Conservation (phyloP, 2,113 vertebrate genomes). For the Girardinichthys multiradiatus region DNA sequence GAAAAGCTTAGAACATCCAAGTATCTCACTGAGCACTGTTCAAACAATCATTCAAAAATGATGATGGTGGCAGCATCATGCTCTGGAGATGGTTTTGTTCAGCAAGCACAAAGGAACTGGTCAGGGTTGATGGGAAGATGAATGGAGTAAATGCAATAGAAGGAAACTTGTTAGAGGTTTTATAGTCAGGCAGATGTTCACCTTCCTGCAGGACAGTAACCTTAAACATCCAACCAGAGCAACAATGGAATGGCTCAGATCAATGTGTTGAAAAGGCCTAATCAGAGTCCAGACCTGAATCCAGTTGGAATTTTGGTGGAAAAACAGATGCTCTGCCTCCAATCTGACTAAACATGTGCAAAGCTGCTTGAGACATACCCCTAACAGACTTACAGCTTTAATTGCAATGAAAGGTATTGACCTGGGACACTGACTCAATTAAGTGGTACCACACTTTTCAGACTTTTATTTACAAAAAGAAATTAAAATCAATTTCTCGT, state of each 20-base stretch:
- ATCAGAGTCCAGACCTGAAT: not conserved
- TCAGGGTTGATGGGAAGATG: not conserved
- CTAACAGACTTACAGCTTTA: too few relatives aligned
- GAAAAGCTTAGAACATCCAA: not conserved
- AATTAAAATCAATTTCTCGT: too few relatives aligned
- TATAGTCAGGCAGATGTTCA: too few relatives aligned
- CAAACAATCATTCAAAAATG: not conserved
- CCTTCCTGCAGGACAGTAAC: not conserved
- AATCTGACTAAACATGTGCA: too few relatives aligned
- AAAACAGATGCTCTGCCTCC: not conserved
- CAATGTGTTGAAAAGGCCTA: not conserved
- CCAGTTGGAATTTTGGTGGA: not conserved
- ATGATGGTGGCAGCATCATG: not conserved
- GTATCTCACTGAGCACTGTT: too few relatives aligned
- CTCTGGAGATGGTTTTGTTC: too few relatives aligned
- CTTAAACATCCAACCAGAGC: not conserved
- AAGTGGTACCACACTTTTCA: not conserved
- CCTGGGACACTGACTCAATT: too few relatives aligned
- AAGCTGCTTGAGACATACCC: too few relatives aligned
- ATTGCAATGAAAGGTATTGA: too few relatives aligned
- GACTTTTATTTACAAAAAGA: not conserved
- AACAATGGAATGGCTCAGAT: not conserved
- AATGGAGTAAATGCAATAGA: not conserved
- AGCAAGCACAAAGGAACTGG: not conserved
- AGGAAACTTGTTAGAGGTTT: not conserved